Evolutionary conservation across 1,140 invertebrate genomes (phyloP), one percentile per base, ranked within the genome.

Genomic region (Bombus vancouverensis): DNA sequence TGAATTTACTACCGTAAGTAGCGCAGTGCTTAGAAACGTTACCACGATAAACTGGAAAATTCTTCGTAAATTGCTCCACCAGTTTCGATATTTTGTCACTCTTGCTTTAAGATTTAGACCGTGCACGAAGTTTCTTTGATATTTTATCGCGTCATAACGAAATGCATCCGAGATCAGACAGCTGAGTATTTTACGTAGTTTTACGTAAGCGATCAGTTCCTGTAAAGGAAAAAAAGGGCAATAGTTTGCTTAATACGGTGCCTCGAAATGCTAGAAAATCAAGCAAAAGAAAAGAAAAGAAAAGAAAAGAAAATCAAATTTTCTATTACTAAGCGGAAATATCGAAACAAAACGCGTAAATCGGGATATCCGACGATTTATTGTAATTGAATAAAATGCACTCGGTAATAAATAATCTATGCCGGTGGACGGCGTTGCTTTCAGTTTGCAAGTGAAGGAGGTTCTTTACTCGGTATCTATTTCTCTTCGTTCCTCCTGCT

Each of bases 371-470:
- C 44, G 90, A 91, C 93, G 93, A 94, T 94, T 93, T 92, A 93
- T 94, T 94, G 91, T 93, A 94, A 94, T 94, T 93, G 92, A 90
- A 92, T 93, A 92, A 93, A 94, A 88, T 91, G 91, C 90, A 88
- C 81, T 90, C 90, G 92, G 92, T 93, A 93, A 93, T 93, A 94
- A 94, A 91, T 93, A 93, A 94, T 93, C 89, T 90, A 88, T 87
- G 89, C 92, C 83, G 88, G 86, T 71, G 44, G 32, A 34, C 25
- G 66, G 81, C 75, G 76, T 47, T 18, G 68, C 62, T 65, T 86
- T 39, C 37, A 83, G 34, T 81, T 70, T 47, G 77, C 71, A 42
- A 75, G 62, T 22, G 70, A 39, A 81, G 72, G 68, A 88, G 80
- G 44, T 85, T 68, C 75, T 71, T 73, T 71, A n/a, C 59, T 39